phyloP scores from a whole-genome alignment of 2,888 invertebrate species.

The Entomobrya multifasciata region DNA sequence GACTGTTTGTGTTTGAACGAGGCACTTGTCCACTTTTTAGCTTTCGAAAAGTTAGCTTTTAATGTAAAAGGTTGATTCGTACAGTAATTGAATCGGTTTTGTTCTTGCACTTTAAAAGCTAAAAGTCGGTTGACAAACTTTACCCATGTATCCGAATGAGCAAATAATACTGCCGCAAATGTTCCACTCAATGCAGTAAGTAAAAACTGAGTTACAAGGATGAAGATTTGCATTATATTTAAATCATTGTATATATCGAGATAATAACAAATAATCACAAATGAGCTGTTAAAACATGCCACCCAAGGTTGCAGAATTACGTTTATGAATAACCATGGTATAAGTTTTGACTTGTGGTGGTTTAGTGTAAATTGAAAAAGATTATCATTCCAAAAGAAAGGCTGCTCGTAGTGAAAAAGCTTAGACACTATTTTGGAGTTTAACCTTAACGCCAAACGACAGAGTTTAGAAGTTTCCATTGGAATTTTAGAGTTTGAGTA shows the following conservation, averaged over 20 bases:
- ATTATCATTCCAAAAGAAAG: background rate
- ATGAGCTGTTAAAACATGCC: constrained; percentile 8
- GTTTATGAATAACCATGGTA: constrained; percentile 23
- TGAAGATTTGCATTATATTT: constrained; percentile 28
- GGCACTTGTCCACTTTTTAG: background rate
- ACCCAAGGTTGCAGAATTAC: constrained; percentile 1
- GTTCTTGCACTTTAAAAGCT: background rate
- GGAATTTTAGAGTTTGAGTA: too few relatives aligned
- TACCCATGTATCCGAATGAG: background rate
- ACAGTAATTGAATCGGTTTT: background rate
- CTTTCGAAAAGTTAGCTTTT: too few relatives aligned
- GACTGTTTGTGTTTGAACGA: background rate
- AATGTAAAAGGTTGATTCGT: too few relatives aligned
- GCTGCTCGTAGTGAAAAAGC: too few relatives aligned
- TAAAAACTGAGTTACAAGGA: background rate
- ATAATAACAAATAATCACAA: background rate
- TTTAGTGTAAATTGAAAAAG: background rate
- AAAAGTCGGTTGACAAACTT: background rate
- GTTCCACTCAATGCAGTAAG: background rate
- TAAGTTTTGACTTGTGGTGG: background rate
- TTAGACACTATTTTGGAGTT: too few relatives aligned
- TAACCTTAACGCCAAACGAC: too few relatives aligned
- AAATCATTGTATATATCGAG: background rate
- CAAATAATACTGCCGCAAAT: background rate
- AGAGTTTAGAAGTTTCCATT: too few relatives aligned